Percentiles rank a stretch among this genome's conserved stretches.
Conservation (phyloP, 2,797 vertebrate species). For the Cetoscarus ocellatus region DNA sequence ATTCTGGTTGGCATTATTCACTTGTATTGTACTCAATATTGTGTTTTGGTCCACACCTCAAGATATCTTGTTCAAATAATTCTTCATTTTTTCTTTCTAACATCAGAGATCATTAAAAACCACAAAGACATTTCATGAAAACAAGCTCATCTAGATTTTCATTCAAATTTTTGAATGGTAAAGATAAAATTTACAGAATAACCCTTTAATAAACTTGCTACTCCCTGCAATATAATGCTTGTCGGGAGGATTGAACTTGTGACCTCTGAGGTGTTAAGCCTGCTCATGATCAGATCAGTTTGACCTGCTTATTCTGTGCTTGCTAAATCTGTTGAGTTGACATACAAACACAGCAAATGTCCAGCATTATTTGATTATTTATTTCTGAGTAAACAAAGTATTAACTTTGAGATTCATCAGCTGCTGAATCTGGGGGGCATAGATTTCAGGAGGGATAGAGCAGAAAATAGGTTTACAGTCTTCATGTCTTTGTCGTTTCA, state of each 20-base stretch:
- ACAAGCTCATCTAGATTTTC: too few relatives aligned
- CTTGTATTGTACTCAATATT: too few relatives aligned
- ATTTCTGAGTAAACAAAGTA: background rate
- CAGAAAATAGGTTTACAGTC: conserved; percentile 44
- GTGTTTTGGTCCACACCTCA: too few relatives aligned
- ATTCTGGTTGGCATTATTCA: too few relatives aligned
- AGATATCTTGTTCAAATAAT: too few relatives aligned
- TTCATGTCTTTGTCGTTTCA: conserved; percentile 42
- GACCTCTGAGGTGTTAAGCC: conserved; percentile 7
- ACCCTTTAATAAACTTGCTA: conserved; percentile 1
- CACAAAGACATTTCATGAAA: too few relatives aligned
- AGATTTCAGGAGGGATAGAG: conserved; percentile 32
- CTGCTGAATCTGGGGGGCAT: conserved; percentile 20
- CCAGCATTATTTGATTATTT: background rate
- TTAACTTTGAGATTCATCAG: conserved; percentile 16
- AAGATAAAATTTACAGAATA: background rate
- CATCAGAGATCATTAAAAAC: too few relatives aligned
- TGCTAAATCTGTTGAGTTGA: background rate
- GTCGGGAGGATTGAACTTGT: background rate
- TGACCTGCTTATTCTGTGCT: conserved; percentile 16
- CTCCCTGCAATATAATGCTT: background rate
- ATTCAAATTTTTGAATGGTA: background rate
- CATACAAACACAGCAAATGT: background rate
- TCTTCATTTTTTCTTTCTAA: too few relatives aligned
- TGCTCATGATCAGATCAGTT: conserved; percentile 2